Evolutionary conservation across 2,113 vertebrate species (phyloP).

Genomic region (Cebus imitator): DNA sequence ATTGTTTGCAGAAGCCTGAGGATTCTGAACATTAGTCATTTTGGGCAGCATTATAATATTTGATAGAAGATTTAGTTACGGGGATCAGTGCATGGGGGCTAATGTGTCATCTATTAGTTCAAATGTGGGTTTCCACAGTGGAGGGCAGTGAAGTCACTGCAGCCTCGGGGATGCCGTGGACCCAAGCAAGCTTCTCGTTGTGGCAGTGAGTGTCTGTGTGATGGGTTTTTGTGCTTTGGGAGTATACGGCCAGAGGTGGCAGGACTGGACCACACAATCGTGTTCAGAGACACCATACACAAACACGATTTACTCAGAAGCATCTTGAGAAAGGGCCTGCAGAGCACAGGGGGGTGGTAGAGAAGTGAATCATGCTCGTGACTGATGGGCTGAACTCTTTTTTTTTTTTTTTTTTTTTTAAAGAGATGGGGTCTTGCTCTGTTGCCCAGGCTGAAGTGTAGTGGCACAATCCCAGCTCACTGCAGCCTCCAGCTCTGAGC

Average conservation of each 20-base stretch:
- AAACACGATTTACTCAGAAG: not conserved
- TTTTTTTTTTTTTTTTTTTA: too few relatives aligned
- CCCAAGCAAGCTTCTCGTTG: not conserved
- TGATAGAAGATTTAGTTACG: not conserved
- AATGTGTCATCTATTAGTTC: not conserved
- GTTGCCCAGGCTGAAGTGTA: too few relatives aligned
- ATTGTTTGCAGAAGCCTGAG: not conserved
- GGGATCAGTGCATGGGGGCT: not conserved
- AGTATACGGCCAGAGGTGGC: not conserved
- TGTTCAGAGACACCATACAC: not conserved
- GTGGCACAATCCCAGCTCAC: too few relatives aligned
- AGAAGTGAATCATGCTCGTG: not conserved
- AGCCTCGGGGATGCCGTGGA: rapidly evolving
- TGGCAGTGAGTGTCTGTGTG: rapidly evolving
- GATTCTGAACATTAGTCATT: not conserved
- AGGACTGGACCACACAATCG: not conserved
- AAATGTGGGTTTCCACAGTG: rapidly evolving
- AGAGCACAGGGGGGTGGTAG: too few relatives aligned
- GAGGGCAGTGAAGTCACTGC: not conserved
- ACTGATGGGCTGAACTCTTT: too few relatives aligned
- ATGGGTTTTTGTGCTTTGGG: not conserved
- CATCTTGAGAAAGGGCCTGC: not conserved
- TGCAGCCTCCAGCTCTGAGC: too few relatives aligned
- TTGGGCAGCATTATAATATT: not conserved
- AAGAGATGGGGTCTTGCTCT: too few relatives aligned